Evolutionary conservation across 1,140 invertebrate species (phyloP).

Genomic region (Macrocentrus cingulum): DNA sequence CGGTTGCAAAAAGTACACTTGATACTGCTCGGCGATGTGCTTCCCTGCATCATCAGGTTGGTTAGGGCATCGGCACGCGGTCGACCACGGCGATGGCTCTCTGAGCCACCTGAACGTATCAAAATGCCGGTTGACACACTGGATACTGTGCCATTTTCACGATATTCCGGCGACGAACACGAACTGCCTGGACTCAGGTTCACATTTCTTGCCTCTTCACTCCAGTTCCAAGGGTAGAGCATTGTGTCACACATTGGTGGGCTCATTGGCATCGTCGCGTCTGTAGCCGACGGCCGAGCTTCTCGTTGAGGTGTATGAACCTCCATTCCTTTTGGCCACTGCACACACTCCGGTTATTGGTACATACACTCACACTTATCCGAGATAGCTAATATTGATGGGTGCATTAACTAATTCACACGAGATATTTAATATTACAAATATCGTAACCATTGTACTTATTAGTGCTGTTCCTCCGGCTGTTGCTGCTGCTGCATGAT

Average conservation of each 20-base stretch:
- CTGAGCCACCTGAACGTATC: slow-evolving; percentile 30
- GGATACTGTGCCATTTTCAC: slow-evolving; percentile 25
- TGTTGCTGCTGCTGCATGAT: no score
- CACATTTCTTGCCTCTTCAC: slow-evolving; percentile 51
- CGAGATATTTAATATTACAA: no score
- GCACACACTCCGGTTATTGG: not conserved
- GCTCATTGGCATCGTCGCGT: slow-evolving; percentile 39
- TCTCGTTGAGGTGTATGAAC: slow-evolving; percentile 47
- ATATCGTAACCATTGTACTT: no score
- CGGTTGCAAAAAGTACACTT: slow-evolving; percentile 75
- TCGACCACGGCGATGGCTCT: slow-evolving; percentile 63
- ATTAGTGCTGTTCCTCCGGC: no score
- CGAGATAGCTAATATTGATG: no score
- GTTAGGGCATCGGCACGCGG: slow-evolving; percentile 74
- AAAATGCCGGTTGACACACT: slow-evolving; percentile 18
- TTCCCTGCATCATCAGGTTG: slow-evolving; percentile 72
- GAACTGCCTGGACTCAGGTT: slow-evolving; percentile 54
- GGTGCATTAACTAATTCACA: no score
- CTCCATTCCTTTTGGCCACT: slow-evolving; percentile 33
- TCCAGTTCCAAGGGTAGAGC: slow-evolving; percentile 54
- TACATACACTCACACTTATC: not conserved
- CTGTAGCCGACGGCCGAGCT: slow-evolving; percentile 30
- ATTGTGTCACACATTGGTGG: slow-evolving; percentile 51
- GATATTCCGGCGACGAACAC: slow-evolving; percentile 54
- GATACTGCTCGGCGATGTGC: slow-evolving; percentile 71